Percentiles rank a stretch among this genome's conserved stretches.
Evolutionary conservation across 2,113 vertebrate genomes (phyloP).

Genomic region (Thalassarche chlororhynchos): DNA sequence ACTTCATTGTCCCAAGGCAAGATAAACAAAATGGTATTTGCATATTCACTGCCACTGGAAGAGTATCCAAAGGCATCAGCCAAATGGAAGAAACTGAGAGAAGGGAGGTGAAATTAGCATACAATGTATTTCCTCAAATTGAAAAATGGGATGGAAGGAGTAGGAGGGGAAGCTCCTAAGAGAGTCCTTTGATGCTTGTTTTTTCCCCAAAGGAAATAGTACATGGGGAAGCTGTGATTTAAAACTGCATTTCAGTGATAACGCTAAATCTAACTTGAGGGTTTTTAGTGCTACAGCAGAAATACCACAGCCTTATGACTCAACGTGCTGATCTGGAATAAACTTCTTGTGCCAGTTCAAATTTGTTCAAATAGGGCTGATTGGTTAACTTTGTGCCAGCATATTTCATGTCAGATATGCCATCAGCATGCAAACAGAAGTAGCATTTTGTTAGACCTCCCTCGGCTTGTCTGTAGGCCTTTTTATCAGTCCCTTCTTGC

Average conservation of each 20-base stretch:
- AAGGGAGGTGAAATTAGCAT: constrained; percentile 16
- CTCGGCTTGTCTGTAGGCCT: background rate
- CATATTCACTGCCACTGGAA: constrained; percentile 19
- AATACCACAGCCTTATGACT: background rate
- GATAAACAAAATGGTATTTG: constrained; percentile 42
- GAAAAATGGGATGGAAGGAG: constrained; percentile 18
- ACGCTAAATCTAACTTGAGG: background rate
- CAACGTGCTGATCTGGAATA: background rate
- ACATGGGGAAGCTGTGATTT: background rate
- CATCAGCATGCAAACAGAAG: background rate
- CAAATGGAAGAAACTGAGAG: background rate
- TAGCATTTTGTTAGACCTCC: background rate
- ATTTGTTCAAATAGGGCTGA: background rate
- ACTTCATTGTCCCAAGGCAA: constrained; percentile 37
- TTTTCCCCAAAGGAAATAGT: background rate
- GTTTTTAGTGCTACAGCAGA: background rate
- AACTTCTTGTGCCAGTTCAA: background rate
- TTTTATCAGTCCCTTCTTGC: background rate
- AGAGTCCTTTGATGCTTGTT: constrained; percentile 20
- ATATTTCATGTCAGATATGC: background rate
- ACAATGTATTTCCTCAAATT: background rate
- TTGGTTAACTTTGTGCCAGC: background rate
- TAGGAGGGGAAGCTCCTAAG: background rate
- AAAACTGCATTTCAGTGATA: constrained; percentile 11
- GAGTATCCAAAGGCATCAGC: constrained; percentile 14